phyloP scores from a whole-genome alignment of 2,797 vertebrate species.

The Lateolabrax maculatus region DNA sequence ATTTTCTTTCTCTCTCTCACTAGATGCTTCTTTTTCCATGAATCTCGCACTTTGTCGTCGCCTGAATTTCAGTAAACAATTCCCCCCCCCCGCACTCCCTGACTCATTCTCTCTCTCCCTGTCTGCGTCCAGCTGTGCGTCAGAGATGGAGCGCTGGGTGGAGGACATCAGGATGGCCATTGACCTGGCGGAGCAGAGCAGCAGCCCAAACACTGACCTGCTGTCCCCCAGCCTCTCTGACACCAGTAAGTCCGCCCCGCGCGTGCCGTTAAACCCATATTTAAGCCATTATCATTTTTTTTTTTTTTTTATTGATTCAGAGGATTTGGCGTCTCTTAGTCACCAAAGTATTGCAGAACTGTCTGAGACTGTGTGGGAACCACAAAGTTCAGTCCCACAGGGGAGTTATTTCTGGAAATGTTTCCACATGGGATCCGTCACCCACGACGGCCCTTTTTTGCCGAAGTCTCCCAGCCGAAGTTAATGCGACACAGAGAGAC shows the following conservation, averaged over 20 bases:
- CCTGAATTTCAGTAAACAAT: background rate
- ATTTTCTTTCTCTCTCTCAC: background rate
- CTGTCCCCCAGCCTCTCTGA: constrained; percentile 89
- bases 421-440: constrained; percentile 3
- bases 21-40: background rate
- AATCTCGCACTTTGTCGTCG: background rate
- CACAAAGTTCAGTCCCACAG: background rate
- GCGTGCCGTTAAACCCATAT: too few relatives aligned
- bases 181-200: constrained; percentile 93
- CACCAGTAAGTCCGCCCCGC: constrained; percentile 89
- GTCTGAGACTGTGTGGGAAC: constrained; percentile 1
- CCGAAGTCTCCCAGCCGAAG: background rate
- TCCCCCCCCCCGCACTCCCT: background rate
- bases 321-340: constrained; percentile 66
- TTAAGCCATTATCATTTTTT: too few relatives aligned
- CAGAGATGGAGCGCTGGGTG: constrained; percentile 96
- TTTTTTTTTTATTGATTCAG: background rate
- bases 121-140: constrained; percentile 81
- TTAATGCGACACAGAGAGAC: background rate
- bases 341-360: background rate
- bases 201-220: constrained; percentile 84
- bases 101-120: background rate
- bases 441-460: background rate
- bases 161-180: constrained; percentile 98
- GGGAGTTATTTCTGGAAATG: constrained; percentile 1